A percentile compares a stretch with the other conserved stretches of the same genome.
Conservation (phyloP, 2,888 invertebrate genomes). For the Panopea generosa region DNA sequence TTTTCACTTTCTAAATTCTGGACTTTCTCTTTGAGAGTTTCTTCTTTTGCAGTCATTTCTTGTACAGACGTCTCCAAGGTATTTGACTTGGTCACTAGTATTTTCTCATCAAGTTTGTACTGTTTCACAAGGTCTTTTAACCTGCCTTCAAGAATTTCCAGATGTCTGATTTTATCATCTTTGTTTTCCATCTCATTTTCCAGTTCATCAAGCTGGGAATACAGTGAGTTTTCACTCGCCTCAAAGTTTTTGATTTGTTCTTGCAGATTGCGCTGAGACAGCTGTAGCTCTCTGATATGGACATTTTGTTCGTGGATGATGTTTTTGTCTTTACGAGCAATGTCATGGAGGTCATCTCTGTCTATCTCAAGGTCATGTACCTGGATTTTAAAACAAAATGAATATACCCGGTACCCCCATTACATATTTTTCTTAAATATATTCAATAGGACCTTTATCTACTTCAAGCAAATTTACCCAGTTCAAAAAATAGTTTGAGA, state of each 20-base stretch:
- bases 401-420: too few species aligned
- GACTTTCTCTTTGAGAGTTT: constrained; percentile 73
- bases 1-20: constrained; percentile 80
- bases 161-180: constrained; percentile 75
- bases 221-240: constrained; percentile 72
- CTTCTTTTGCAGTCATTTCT: constrained; percentile 77
- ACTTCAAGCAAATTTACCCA: too few species aligned
- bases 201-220: constrained; percentile 73
- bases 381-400: too few species aligned
- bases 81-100: constrained; percentile 73
- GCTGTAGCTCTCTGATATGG: constrained; percentile 76
- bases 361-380: constrained; percentile 81
- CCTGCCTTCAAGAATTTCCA: constrained; percentile 74
- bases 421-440: too few species aligned
- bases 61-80: constrained; percentile 78
- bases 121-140: constrained; percentile 75
- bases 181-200: constrained; percentile 71
- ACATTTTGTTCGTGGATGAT: constrained; percentile 82
- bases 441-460: too few species aligned
- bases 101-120: constrained; percentile 77
- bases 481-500: too few species aligned
- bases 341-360: constrained; percentile 81
- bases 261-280: constrained; percentile 78
- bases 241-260: constrained; percentile 76
- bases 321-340: constrained; percentile 80